These are phyloP conservation scores for Epiblema foenella DNA, from an alignment of 2,888 invertebrate genomes.

Conservation along the genomic window DNA sequence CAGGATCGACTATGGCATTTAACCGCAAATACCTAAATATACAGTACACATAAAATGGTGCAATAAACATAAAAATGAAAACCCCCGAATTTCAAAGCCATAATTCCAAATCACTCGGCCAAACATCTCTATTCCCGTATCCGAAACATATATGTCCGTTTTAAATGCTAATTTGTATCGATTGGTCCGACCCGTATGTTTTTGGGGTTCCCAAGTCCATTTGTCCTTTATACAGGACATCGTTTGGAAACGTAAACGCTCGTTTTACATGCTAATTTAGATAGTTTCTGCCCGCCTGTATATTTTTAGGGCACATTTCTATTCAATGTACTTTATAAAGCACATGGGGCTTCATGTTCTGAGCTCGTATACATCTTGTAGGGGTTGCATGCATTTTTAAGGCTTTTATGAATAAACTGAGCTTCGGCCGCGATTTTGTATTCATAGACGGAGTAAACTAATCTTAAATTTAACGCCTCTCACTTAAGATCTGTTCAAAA, in stretches of 20 bases:
- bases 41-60: too few relatives aligned
- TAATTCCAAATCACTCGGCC: slow-evolving; percentile 1
- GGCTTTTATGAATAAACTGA: slow-evolving; percentile 12
- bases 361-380: neutral
- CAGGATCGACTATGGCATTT: too few relatives aligned
- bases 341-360: neutral
- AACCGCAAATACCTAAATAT: too few relatives aligned
- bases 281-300: slow-evolving; percentile 16
- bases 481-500: too few relatives aligned
- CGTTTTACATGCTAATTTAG: slow-evolving; percentile 35
- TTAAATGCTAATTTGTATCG: slow-evolving; percentile 43
- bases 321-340: slow-evolving; percentile 20
- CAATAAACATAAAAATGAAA: neutral
- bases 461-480: neutral
- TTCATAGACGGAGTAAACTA: neutral
- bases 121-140: slow-evolving; percentile 12
- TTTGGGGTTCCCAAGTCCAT: slow-evolving; percentile 24
- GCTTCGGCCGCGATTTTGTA: neutral
- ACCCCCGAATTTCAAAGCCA: slow-evolving; percentile 1
- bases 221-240: slow-evolving; percentile 15
- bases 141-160: slow-evolving; percentile 31
- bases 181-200: slow-evolving; percentile 32
- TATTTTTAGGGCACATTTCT: slow-evolving; percentile 27
- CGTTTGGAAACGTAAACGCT: slow-evolving; percentile 18
- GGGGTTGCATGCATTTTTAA: neutral